phyloP scores from a whole-genome alignment of 2,797 vertebrate genomes.

The Nannoperca australis region DNA sequence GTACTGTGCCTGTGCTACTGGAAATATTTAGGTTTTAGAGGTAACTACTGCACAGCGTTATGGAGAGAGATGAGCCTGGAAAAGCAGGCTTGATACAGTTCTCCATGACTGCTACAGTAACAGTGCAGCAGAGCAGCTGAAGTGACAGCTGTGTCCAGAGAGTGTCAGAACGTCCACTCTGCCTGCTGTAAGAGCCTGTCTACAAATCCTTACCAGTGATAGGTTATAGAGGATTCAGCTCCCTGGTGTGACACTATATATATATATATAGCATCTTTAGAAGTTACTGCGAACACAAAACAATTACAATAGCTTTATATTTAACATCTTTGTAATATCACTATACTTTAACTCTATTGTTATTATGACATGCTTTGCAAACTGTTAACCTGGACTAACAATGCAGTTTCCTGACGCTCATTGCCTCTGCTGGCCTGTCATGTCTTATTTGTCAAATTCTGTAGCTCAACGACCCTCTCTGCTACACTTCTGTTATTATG shows the following conservation, averaged over 20 bases:
- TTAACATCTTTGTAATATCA: not conserved
- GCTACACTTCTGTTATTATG: constrained; percentile 30
- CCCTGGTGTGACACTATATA: too few relatives aligned
- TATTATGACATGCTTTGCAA: not conserved
- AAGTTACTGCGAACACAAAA: not conserved
- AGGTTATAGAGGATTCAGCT: not conserved
- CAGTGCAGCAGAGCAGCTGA: constrained; percentile 23
- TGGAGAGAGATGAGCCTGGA: not conserved
- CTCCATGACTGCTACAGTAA: not conserved
- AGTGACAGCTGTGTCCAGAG: constrained; percentile 35
- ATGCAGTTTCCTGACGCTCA: not conserved
- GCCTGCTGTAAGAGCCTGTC: constrained; percentile 19
- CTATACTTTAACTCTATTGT: not conserved
- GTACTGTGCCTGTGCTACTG: not conserved
- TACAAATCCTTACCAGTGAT: not conserved
- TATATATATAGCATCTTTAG: not conserved
- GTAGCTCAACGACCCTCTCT: constrained; percentile 1
- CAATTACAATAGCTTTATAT: not conserved
- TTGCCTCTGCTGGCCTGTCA: constrained; percentile 16
- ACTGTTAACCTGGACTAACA: not conserved
- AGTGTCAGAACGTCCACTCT: constrained; percentile 7
- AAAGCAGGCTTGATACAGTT: not conserved
- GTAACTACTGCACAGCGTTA: not conserved
- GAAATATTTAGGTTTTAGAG: not conserved
- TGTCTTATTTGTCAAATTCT: constrained; percentile 26